Evolutionary conservation across 1,140 invertebrate species (phyloP).

Genomic region (Leguminivora glycinivorella): DNA sequence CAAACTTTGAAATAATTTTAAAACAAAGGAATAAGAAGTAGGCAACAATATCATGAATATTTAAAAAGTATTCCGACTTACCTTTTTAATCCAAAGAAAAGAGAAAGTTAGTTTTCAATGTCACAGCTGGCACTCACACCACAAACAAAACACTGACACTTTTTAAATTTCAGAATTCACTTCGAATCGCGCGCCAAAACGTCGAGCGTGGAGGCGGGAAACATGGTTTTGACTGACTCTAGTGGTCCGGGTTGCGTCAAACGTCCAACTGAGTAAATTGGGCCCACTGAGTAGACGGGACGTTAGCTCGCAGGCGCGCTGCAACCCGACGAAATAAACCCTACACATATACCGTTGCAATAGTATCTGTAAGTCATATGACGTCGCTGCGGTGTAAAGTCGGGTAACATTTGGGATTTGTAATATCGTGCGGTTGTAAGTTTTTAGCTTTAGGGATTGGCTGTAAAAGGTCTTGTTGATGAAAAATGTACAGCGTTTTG

Average conservation of each 20-base stretch:
- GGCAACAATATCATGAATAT: too few species aligned
- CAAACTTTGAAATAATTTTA: not conserved
- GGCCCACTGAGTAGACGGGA: not conserved
- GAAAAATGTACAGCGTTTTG: too few species aligned
- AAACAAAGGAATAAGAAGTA: not conserved
- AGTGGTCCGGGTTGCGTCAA: slow-evolving; percentile 15
- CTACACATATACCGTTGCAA: slow-evolving; percentile 9
- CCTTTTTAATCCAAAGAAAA: slow-evolving; percentile 13
- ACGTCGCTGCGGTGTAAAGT: not conserved
- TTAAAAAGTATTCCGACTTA: slow-evolving; percentile 7
- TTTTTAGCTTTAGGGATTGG: not conserved
- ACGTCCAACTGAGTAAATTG: slow-evolving; percentile 22
- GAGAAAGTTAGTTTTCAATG: slow-evolving; percentile 20
- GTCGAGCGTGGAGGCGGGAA: slow-evolving; percentile 5
- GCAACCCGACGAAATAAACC: slow-evolving; percentile 15
- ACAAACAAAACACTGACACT: slow-evolving; percentile 20
- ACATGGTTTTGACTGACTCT: not conserved
- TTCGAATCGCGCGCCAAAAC: slow-evolving; percentile 14
- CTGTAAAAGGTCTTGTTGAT: not conserved
- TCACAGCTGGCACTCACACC: slow-evolving; percentile 15
- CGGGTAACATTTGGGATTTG: not conserved
- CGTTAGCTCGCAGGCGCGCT: slow-evolving; percentile 25
- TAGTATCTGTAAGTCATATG: not conserved
- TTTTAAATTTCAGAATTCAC: slow-evolving; percentile 26
- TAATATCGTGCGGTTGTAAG: not conserved